phyloP scores from a whole-genome alignment of 2,113 vertebrate species.

The Chlorodrepanis virens region DNA sequence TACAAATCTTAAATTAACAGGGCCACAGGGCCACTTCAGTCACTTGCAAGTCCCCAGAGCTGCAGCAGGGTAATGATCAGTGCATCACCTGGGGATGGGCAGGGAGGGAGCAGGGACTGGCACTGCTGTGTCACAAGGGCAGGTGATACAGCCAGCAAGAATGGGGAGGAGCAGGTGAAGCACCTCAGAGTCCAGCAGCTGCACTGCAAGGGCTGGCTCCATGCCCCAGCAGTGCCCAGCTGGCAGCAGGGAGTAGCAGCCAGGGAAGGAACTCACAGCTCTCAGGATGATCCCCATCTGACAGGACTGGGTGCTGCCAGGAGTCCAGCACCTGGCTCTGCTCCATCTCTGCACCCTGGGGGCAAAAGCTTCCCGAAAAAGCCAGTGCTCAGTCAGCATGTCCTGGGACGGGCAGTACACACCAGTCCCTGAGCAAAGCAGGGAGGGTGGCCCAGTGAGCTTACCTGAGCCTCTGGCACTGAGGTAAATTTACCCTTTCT shows the following conservation, averaged over 20 bases:
- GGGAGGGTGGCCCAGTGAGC: not conserved
- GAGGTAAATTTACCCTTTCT: not conserved
- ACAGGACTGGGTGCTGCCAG: not conserved
- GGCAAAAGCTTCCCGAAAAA: accelerated
- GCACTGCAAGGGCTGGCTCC: not conserved
- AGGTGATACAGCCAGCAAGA: not conserved
- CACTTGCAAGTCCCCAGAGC: not conserved
- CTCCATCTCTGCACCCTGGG: not conserved
- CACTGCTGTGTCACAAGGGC: not conserved
- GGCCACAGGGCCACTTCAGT: not conserved
- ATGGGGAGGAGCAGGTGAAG: not conserved
- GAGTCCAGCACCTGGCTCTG: not conserved
- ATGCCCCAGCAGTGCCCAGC: not conserved
- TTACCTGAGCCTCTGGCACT: accelerated
- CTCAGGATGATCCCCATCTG: not conserved
- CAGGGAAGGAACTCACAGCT: not conserved
- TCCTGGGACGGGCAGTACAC: not conserved
- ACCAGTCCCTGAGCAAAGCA: not conserved
- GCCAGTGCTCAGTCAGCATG: not conserved
- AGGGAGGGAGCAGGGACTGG: not conserved
- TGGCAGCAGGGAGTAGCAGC: not conserved
- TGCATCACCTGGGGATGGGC: accelerated
- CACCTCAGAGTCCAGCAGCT: not conserved
- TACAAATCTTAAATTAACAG: accelerated
- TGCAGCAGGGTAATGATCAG: not conserved